Percentiles rank a stretch among this genome's conserved stretches.
phyloP scores from a whole-genome alignment of 2,888 invertebrate genomes.

The Chrysolina haemoptera region DNA sequence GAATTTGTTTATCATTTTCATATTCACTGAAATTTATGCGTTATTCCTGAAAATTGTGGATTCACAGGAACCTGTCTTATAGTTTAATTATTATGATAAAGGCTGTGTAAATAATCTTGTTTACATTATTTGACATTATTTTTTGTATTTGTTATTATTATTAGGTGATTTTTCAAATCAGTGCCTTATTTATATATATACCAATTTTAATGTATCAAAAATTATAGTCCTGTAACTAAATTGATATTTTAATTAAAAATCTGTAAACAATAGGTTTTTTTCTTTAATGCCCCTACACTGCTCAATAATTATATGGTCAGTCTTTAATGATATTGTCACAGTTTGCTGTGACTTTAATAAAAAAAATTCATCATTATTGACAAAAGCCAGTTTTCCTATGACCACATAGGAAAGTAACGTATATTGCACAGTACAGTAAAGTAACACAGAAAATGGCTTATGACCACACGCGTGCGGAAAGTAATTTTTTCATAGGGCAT shows the following conservation, averaged over 20 bases:
- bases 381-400: too few species aligned
- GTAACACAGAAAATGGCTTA: too few species aligned
- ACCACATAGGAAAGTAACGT: too few species aligned
- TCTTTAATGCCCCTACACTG: not conserved
- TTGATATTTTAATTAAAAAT: constrained; percentile 37
- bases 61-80: not conserved
- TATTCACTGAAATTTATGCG: not conserved
- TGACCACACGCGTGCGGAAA: too few species aligned
- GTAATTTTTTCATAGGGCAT: too few species aligned
- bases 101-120: constrained; percentile 59
- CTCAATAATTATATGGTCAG: too few species aligned
- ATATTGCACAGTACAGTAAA: too few species aligned
- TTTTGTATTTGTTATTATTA: constrained; percentile 45
- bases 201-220: constrained; percentile 25
- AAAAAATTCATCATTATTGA: too few species aligned
- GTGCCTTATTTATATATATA: constrained; percentile 57
- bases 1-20: not conserved
- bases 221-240: constrained; percentile 31
- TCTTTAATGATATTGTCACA: too few species aligned
- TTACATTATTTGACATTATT: constrained; percentile 49
- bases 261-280: not conserved
- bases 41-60: not conserved
- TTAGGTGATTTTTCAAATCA: constrained; percentile 55
- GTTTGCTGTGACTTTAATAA: too few species aligned
- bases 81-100: constrained; percentile 35